Evolutionary conservation across 2,888 invertebrate genomes (phyloP), one percentile per base, ranked within the genome.

Genomic region (Ophion obscuratus): DNA sequence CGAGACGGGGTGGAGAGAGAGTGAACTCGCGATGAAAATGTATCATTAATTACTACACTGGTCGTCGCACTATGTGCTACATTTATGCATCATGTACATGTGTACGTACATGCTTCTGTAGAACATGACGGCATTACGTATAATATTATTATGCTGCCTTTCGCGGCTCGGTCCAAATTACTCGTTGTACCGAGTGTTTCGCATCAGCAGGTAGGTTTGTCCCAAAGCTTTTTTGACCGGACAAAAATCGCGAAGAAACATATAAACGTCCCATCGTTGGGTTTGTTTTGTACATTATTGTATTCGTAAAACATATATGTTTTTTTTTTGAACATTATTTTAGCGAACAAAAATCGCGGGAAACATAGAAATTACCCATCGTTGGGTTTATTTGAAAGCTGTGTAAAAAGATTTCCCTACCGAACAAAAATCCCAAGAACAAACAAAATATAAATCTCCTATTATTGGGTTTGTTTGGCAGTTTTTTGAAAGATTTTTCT

Each of bases 21-120:
- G 67, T 66, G 74, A 57, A 66, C 66, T 70, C 27, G 62, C 62
- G 70, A 57, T 64, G 78, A 85, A 82, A 85, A 85, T 85, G 82
- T 85, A 85, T 85, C 75, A 82, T 82, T 85, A 82, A 85, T 85
- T 85, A 82, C 82, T 85, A 78, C 81, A 79, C 78, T 79, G 70
- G 57, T 71, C 71, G 40, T 47, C 82, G 78, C 20, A 44, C 70
- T 66, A 27, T 31, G 31, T 24, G 27, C 61, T 53, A 44, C 27
- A 73, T 83, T 66, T 57, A 20, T 79, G 47, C 57, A 40, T 64
- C 53, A 53, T 53, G 14, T 53, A 53, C 53, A 17, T 53, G 53
- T 53, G 53, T 53, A 53, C 53, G 11, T 53, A 53, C 53, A 53
- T 53, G 53, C 53, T 53, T 53, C 40, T 5, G 36, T 57, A 67